Conservation (phyloP, 2,888 invertebrate species). For the Gastrophysa polygoni region DNA sequence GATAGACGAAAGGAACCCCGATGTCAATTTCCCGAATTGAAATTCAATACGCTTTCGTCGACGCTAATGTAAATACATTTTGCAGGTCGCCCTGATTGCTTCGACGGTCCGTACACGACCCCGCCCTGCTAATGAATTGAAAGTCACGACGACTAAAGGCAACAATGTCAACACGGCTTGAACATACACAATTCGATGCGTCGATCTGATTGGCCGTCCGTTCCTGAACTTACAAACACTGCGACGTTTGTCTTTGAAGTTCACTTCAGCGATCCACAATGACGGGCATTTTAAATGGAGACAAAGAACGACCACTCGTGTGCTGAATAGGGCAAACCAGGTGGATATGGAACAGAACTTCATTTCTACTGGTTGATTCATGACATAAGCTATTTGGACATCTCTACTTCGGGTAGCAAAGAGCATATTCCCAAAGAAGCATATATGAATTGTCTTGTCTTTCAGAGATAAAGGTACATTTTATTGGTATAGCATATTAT, state of each 20-base stretch:
- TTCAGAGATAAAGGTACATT: too few relatives aligned
- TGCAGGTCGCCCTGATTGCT: constrained; percentile 51
- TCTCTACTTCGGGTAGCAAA: too few relatives aligned
- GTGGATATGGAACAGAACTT: neutral
- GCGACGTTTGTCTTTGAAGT: constrained; percentile 57
- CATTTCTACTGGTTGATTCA: neutral
- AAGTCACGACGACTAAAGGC: constrained; percentile 54
- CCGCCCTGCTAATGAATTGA: constrained; percentile 55
- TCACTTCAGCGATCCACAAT: constrained; percentile 52
- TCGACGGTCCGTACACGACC: constrained; percentile 32
- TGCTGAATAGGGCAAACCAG: neutral
- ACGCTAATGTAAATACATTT: constrained; percentile 52
- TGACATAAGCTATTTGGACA: too few relatives aligned
- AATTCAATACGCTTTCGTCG: constrained; percentile 45
- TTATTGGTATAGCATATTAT: too few relatives aligned
- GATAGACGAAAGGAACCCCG: constrained; percentile 29
- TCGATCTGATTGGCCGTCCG: constrained; percentile 52
- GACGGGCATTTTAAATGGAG: constrained; percentile 55
- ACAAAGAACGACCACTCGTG: neutral
- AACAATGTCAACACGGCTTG: constrained; percentile 56
- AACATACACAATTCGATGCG: constrained; percentile 53
- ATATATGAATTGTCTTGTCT: too few relatives aligned
- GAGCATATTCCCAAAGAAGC: too few relatives aligned
- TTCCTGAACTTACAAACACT: constrained; percentile 49
- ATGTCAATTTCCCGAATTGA: constrained; percentile 46